A percentile compares a stretch with the other conserved stretches of the same genome.
Evolutionary conservation across 2,113 vertebrate genomes (phyloP).

Genomic region (Bufo bufo): DNA sequence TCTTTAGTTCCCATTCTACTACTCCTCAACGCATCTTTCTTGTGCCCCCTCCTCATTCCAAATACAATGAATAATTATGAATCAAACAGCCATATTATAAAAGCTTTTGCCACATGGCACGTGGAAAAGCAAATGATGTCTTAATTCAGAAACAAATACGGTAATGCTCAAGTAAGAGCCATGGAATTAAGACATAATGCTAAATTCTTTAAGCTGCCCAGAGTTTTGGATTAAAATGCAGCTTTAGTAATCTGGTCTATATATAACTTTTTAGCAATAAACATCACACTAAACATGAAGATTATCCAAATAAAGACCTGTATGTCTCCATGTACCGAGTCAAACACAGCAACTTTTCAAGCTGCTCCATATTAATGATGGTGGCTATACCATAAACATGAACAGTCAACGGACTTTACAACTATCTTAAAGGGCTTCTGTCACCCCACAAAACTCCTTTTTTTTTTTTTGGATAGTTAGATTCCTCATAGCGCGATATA

Average conservation of each 20-base stretch:
- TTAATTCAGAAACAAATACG: background rate
- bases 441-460: too few relatives aligned
- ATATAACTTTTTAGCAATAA: slow-evolving; percentile 1
- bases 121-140: background rate
- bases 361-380: background rate
- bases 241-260: slow-evolving; percentile 9
- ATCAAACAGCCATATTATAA: background rate
- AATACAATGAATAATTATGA: background rate
- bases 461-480: too few relatives aligned
- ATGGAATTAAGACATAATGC: background rate
- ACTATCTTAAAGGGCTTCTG: too few relatives aligned
- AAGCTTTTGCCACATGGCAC: background rate
- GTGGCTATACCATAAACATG: background rate
- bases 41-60: background rate
- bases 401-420: background rate
- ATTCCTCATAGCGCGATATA: too few relatives aligned
- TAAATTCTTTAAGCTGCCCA: slow-evolving; percentile 6
- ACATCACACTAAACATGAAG: background rate
- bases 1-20: background rate
- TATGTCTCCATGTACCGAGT: background rate
- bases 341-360: background rate
- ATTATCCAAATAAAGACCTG: background rate
- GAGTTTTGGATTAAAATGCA: slow-evolving; percentile 4
- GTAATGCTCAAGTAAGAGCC: background rate
- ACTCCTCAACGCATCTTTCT: background rate